Base-by-base conservation (phyloP, 2,888 invertebrate species). In the Drosophila affinis region DNA sequence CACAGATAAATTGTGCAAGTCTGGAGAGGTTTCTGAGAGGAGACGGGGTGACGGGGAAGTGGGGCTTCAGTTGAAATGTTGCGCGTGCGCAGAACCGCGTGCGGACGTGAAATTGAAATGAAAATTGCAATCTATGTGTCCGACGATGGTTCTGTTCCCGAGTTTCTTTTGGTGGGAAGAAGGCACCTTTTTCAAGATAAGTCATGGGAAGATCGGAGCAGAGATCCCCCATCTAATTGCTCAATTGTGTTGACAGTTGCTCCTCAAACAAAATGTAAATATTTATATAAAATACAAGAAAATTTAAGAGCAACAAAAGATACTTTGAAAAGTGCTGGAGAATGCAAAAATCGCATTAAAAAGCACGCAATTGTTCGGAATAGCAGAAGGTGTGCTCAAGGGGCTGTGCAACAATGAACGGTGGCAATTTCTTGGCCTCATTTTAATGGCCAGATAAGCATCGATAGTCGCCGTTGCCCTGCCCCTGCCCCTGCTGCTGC, bases 361-460 rank as follows among this genome's bases (percentile, higher is more conserved):
- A 77, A 34, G 45, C 75, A 82, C 81, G 83, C 81, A 83, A 79
- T 72, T 73, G 49, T 52, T 29, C 21, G n/a, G 17, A 12, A 24
- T 49, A 21, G 21, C 6, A 44, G 14, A 7, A 39, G 39, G 39
- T 39, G 39, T 39, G 39, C 39, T 39, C 14, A 0, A 6, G 39
- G 39, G 39, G 39, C 39, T 39, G 14, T 39, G 39, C 39, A 49
- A 49, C 24, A 49, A 49, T 27, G 51, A 27, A 27, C 27, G 29
- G 51, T 47, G n/a, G 48, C 58, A 59, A 59, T 59, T 51, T 71
- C 84, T 86, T 76, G 72, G 78, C 74, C 74, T 64, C 63, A 73
- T 75, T 84, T 84, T 75, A 76, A 75, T 71, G 70, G 62, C 64
- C 72, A 78, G 85, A 85, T 87, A 85, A 65, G 45, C 72, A 87